A percentile compares a stretch with the other conserved stretches of the same genome.
phyloP scores from a whole-genome alignment of 2,888 invertebrate species.

The Erebia ligea region DNA sequence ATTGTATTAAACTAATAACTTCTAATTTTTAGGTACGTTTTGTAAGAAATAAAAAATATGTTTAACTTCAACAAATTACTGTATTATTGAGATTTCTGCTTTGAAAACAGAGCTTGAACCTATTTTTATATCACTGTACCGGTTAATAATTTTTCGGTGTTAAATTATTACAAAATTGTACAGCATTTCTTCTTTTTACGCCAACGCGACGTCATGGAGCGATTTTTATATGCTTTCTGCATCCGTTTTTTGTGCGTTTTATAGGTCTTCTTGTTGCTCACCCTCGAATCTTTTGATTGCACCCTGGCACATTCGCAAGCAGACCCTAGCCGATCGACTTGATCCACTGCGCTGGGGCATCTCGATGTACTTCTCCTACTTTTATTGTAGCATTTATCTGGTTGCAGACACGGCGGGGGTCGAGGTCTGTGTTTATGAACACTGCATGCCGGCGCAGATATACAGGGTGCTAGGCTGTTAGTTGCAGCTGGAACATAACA shows the following conservation, averaged over 20 bases:
- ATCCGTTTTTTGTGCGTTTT: slow-evolving; percentile 60
- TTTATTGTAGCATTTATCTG: slow-evolving; percentile 66
- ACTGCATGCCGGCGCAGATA: slow-evolving; percentile 68
- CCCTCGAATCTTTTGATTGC: slow-evolving; percentile 58
- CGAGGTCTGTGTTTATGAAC: slow-evolving; percentile 66
- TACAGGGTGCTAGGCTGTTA: slow-evolving; percentile 65
- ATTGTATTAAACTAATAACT: too few species aligned
- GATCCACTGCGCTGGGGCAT: slow-evolving; percentile 67
- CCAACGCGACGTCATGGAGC: slow-evolving; percentile 62
- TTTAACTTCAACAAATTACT: too few species aligned
- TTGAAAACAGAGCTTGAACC: background rate
- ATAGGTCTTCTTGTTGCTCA: slow-evolving; percentile 44
- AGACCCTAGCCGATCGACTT: slow-evolving; percentile 54
- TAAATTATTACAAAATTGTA: slow-evolving; percentile 52
- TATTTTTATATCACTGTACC: background rate
- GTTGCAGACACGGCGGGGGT: slow-evolving; percentile 65
- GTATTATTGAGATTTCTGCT: too few species aligned
- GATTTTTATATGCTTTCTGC: slow-evolving; percentile 52
- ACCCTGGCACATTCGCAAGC: slow-evolving; percentile 61
- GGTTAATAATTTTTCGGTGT: background rate
- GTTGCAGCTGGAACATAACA: slow-evolving; percentile 56
- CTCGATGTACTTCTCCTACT: slow-evolving; percentile 59
- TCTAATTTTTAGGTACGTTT: too few species aligned
- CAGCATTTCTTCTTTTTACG: slow-evolving; percentile 54
- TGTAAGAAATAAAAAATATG: too few species aligned